Base-by-base conservation (phyloP, 1,140 invertebrate genomes). In the Heliconius hermathena region DNA sequence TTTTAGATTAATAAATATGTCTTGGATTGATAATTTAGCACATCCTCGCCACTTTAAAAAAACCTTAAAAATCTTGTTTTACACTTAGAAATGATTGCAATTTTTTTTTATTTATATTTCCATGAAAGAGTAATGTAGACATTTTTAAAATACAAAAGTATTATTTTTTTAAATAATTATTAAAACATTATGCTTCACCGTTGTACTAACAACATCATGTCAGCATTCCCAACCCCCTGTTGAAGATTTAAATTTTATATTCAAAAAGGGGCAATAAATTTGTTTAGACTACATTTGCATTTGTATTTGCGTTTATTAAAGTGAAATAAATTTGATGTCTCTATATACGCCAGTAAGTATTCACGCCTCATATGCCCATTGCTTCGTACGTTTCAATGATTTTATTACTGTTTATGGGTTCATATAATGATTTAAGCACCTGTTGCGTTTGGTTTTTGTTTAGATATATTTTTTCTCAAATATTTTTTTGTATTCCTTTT, bases 271-370 rank as follows among this genome's bases (percentile, higher is more conserved):
- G 77, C 80, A 79, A 78, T 83, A 78, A 90, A 90, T 88, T 88
- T 89, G 86, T 89, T 90, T 88, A 82, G 84, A 87, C 74, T 81
- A 80, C 81, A 90, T 91, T 90, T 87, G 86, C 88, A 90, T 89
- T 81, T 83, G 77, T 85, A 86, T 89, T 89, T 87, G 88, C 85
- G 85, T 88, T 75, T 85, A 90, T 91, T 90, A 90, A 89, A 89
- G 74, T 75, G 83, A 84, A 85, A 90, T 90, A 87, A 88, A 90
- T 89, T 86, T 87, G 83, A 90, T 86, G 79, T 86, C 85, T 88
- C 84, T 83, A 87, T 89, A 71, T 81, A 60, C 66, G 60, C 11
- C 22, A 16, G n/a, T 81, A 66, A 26, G 60, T 66, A 66, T 66
- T 85, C 85, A 86, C 83, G 82, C 85, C 83, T 78, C 78, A 75